Evolutionary conservation across 2,797 vertebrate species (phyloP).

Genomic region (Melanotaenia parkinsoni): DNA sequence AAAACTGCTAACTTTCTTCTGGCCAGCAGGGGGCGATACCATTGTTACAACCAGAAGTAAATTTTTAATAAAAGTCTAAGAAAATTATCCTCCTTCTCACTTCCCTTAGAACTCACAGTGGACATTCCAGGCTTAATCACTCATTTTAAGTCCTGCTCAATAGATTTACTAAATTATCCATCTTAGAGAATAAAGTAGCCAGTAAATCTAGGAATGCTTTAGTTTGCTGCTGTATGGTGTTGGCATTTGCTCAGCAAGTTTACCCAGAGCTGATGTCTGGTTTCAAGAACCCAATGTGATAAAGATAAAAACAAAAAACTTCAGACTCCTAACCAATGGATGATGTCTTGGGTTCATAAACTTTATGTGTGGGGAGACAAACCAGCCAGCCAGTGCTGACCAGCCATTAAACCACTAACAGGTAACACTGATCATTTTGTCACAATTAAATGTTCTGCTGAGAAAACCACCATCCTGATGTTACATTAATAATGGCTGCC

Average conservation of each 20-base stretch:
- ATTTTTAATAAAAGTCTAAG: background rate
- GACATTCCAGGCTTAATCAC: background rate
- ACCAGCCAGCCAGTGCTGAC: background rate
- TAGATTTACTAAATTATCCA: background rate
- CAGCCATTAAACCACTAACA: background rate
- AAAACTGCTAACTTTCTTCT: background rate
- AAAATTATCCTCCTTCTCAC: background rate
- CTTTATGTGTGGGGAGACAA: too few species aligned
- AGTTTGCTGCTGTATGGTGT: background rate
- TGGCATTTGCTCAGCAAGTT: background rate
- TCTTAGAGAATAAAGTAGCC: background rate
- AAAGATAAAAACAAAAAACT: background rate
- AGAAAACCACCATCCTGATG: background rate
- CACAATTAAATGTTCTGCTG: background rate
- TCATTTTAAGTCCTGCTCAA: background rate
- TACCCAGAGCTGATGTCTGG: background rate
- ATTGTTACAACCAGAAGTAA: too few species aligned
- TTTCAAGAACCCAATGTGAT: background rate
- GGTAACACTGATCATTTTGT: background rate
- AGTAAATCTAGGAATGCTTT: background rate
- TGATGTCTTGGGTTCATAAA: too few species aligned
- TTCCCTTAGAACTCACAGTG: background rate
- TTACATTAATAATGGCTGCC: background rate
- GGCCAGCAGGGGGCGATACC: background rate
- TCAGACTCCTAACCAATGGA: too few species aligned